Evolutionary conservation across 2,797 vertebrate species (phyloP), one percentile per base, ranked within the genome.

Genomic region (Notolabrus celidotus): DNA sequence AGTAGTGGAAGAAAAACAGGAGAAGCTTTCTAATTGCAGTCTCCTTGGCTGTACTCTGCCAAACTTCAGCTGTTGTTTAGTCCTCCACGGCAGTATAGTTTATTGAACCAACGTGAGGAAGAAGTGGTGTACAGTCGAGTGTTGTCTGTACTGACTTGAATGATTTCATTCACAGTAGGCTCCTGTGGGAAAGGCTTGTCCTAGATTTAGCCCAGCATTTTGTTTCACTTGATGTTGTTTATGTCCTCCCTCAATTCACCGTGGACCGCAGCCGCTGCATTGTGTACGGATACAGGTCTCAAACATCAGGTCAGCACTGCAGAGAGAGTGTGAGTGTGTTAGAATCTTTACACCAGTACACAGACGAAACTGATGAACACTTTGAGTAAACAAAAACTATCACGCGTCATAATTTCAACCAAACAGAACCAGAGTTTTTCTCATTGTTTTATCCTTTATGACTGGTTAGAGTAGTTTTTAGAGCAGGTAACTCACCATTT

Each of bases 211-310:
- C 65, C 64, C 20, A 12, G 67, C 45, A 3, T 75, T 87, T 87
- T 77, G 82, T 85, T 88, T 80, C 70, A 71, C 66, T 82, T 80
- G 63, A 86, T 82, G 67, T 80, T 81, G 74, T 83, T 82, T 65
- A 65, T 78, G 66, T 80, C 77, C 71, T 80, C 54, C 20, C 43
- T 69, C 41, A 66, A 73, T 29, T 67, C 71, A 61, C 66, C 19
- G 66, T 46, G 77, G 77, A 83, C 65, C 7, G 27, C 67, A 1
- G 11, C 45, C 11, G 19, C 53, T 61, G 45, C 46, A 65, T 55
- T 36, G 39, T 43, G 71, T 45, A 45, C 49, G 68, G 63, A 67
- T 38, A 20, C 42, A 17, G 20, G 38, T 50, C 66, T 73, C 34
- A 66, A 27, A 31, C 54, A 70, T 46, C 22, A 70, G 77, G 71